Conservation (phyloP, 2,797 vertebrate species). For the Sparus aurata region DNA sequence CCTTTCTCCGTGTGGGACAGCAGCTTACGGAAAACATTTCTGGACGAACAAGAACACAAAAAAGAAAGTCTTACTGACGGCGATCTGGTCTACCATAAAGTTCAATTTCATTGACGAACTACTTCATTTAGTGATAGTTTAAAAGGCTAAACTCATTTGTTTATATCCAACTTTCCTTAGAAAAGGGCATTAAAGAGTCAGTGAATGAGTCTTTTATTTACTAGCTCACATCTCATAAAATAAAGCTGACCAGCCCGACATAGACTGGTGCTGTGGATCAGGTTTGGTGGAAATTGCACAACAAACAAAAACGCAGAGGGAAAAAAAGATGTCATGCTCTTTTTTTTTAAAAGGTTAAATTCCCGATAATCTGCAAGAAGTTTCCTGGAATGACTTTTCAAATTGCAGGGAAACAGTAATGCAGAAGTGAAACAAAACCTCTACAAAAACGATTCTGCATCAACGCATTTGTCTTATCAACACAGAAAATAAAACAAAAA, state of each 20-base stretch:
- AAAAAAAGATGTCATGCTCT: too few relatives aligned
- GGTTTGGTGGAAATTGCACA: not conserved
- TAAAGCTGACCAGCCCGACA: not conserved
- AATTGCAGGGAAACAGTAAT: too few relatives aligned
- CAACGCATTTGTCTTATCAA: not conserved
- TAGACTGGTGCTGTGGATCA: not conserved
- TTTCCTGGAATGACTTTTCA: not conserved
- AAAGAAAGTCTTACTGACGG: too few relatives aligned
- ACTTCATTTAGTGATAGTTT: too few relatives aligned
- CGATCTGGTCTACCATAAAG: too few relatives aligned
- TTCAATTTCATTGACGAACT: too few relatives aligned
- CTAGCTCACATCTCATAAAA: not conserved
- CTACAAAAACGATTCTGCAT: not conserved
- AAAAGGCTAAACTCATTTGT: too few relatives aligned
- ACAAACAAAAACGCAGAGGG: too few relatives aligned
- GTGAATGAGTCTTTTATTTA: not conserved
- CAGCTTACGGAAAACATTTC: conserved; percentile 97
- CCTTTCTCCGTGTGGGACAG: conserved; percentile 94
- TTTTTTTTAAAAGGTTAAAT: not conserved
- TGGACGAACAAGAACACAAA: conserved; percentile 62
- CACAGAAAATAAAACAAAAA: not conserved
- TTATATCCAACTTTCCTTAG: too few relatives aligned
- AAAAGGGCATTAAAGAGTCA: not conserved
- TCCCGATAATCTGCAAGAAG: not conserved
- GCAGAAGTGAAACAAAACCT: not conserved